Evolutionary conservation across 2,888 invertebrate genomes (phyloP).

Genomic region (Lasius platythorax): DNA sequence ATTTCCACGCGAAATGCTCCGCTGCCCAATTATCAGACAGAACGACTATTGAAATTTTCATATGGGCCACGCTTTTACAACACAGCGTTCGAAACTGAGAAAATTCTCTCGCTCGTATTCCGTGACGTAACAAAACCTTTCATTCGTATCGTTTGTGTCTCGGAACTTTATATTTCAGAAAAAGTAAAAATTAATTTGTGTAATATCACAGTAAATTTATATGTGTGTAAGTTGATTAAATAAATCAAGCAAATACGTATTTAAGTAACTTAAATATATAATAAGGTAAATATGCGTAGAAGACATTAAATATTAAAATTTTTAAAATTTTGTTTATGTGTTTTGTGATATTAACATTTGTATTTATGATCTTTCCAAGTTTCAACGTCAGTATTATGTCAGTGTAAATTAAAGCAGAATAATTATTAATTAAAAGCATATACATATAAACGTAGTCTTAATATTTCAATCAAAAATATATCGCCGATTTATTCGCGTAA

Average conservation of each 20-base stretch:
- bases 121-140: background rate
- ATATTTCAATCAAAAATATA: background rate
- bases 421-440: background rate
- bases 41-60: slow-evolving; percentile 40
- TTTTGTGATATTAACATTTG: background rate
- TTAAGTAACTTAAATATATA: background rate
- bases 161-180: background rate
- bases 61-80: background rate
- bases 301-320: background rate
- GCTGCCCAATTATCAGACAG: slow-evolving; percentile 19
- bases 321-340: background rate
- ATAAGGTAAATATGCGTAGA: background rate
- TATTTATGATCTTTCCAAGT: background rate
- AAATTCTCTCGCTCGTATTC: background rate
- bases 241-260: background rate
- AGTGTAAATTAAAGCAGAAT: background rate
- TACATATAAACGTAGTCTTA: background rate
- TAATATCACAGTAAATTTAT: slow-evolving; percentile 6
- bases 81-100: background rate
- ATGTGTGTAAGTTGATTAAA: background rate
- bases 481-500: background rate
- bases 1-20: slow-evolving; percentile 67
- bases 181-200: background rate
- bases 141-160: background rate
- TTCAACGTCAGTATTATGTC: background rate